These are phyloP conservation scores for Pyrgilauda ruficollis DNA, from an alignment of 2,113 vertebrate species.

Conservation along the genomic window DNA sequence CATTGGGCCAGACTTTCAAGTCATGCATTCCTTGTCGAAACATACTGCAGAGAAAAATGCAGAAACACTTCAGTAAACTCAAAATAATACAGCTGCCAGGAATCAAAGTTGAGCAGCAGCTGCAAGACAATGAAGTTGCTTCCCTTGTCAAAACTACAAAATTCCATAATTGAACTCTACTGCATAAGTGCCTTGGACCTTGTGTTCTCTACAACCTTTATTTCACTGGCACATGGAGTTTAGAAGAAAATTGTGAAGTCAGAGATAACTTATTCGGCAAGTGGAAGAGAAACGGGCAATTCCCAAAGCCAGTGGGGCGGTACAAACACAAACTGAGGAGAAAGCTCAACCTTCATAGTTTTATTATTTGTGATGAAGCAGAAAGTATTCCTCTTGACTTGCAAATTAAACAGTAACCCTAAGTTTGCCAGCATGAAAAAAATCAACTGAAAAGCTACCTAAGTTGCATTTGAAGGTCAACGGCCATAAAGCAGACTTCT, in stretches of 20 bases:
- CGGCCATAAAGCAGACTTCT: background rate
- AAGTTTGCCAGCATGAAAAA: background rate
- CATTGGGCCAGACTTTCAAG: conserved; percentile 96
- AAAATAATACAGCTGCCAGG: background rate
- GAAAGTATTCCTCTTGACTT: background rate
- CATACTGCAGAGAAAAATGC: conserved; percentile 77
- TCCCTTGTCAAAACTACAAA: background rate
- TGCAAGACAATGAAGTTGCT: background rate
- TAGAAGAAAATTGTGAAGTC: background rate
- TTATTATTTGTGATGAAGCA: background rate
- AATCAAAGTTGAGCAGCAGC: background rate
- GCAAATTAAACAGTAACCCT: background rate
- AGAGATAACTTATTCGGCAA: background rate
- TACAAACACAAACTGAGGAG: background rate
- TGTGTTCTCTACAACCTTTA: background rate
- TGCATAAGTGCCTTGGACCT: background rate
- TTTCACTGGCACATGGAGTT: background rate
- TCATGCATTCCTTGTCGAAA: conserved; percentile 99
- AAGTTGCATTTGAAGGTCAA: background rate
- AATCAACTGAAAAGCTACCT: background rate
- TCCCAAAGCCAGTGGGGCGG: background rate
- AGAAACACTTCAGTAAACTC: background rate
- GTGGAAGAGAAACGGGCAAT: background rate
- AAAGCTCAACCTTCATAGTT: background rate
- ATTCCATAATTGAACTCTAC: background rate